These are phyloP conservation scores for Thinocorus orbignyianus DNA, from an alignment of 2,113 vertebrate species.

Conservation along the genomic window DNA sequence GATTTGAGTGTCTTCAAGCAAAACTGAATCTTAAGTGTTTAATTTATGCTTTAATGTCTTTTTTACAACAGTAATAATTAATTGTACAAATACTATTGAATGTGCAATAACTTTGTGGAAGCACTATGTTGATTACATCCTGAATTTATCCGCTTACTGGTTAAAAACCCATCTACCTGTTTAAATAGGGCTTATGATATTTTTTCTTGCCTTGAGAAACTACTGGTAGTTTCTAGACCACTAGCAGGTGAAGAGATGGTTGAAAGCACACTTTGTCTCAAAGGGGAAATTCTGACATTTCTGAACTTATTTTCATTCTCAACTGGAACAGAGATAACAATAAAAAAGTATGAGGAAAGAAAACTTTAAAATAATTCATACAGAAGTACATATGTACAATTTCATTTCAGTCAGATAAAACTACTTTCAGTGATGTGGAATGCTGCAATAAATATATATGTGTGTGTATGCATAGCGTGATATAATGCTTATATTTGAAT, in stretches of 20 bases:
- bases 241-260: background rate
- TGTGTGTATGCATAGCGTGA: background rate
- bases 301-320: constrained; percentile 9
- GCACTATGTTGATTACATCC: background rate
- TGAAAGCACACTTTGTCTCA: background rate
- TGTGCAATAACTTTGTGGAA: background rate
- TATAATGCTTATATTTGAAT: background rate
- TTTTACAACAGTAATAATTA: background rate
- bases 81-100: background rate
- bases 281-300: background rate
- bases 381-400: background rate
- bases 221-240: background rate
- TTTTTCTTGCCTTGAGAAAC: background rate
- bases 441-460: background rate
- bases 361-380: background rate
- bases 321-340: background rate
- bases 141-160: background rate
- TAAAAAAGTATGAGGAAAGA: constrained; percentile 22
- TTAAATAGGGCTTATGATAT: background rate
- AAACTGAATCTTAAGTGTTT: background rate
- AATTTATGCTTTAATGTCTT: background rate
- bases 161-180: background rate
- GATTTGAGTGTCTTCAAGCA: background rate
- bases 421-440: background rate
- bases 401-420: background rate